Evolutionary conservation across 2,888 invertebrate genomes (phyloP).

Genomic region (Fragum fragum): DNA sequence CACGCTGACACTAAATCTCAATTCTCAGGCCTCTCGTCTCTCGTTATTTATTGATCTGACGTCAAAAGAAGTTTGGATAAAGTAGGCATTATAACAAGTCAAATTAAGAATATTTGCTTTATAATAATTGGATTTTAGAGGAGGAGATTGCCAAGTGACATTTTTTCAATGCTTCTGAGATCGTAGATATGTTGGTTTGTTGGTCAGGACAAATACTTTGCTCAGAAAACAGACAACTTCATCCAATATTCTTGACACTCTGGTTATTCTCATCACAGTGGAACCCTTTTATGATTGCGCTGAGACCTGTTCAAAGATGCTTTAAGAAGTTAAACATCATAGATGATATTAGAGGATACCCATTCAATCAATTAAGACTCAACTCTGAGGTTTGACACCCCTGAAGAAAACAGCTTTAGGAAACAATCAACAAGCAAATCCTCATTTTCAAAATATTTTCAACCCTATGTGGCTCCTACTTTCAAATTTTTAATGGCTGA

Average conservation of each 20-base stretch:
- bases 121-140: constrained; percentile 35
- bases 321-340: too few relatives aligned
- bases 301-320: too few relatives aligned
- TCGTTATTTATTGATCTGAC: constrained; percentile 46
- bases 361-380: too few relatives aligned
- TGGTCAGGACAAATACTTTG: neutral
- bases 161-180: constrained; percentile 15
- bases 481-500: too few relatives aligned
- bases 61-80: constrained; percentile 47
- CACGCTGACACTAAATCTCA: constrained; percentile 28
- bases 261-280: too few relatives aligned
- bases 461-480: too few relatives aligned
- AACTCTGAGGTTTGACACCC: too few relatives aligned
- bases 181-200: neutral
- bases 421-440: too few relatives aligned
- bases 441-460: too few relatives aligned
- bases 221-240: neutral
- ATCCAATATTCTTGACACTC: neutral
- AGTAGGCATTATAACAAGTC: constrained; percentile 40
- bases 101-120: constrained; percentile 53
- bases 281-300: too few relatives aligned
- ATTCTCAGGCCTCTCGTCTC: constrained; percentile 33
- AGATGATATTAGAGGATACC: too few relatives aligned
- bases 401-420: too few relatives aligned
- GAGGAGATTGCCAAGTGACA: constrained; percentile 5